These are phyloP conservation scores for Pentamera pediparva DNA, from an alignment of 53 echinoderm and acorn worm species.

Conservation along the genomic window DNA sequence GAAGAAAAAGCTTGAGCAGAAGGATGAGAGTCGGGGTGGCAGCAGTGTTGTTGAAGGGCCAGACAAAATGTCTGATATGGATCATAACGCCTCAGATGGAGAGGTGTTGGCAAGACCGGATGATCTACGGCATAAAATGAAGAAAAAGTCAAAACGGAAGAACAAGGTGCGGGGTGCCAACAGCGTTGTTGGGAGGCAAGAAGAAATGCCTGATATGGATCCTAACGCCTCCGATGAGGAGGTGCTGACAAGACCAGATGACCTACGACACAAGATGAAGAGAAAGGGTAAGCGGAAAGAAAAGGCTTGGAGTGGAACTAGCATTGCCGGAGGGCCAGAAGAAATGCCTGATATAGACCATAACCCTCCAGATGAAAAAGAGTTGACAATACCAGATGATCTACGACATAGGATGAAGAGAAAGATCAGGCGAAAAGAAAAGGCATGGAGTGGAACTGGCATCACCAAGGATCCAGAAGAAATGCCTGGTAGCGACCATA, in stretches of 20 bases:
- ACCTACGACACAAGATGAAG: constrained; percentile 18
- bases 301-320: neutral
- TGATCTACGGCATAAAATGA: too few species aligned
- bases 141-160: neutral
- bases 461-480: neutral
- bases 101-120: too few species aligned
- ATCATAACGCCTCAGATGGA: neutral
- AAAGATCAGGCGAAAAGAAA: neutral
- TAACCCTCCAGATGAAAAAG: neutral
- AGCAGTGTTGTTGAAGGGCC: neutral
- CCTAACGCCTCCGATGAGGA: neutral
- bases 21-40: neutral
- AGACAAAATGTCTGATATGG: neutral
- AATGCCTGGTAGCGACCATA: neutral
- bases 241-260: constrained; percentile 9
- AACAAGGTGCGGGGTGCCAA: neutral
- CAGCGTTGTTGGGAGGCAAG: neutral
- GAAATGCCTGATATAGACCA: neutral
- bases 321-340: neutral
- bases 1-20: too few species aligned
- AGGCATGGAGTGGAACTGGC: neutral
- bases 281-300: neutral
- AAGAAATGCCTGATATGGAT: neutral
- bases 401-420: constrained; percentile 20
- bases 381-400: constrained; percentile 18